Base-by-base conservation (phyloP, 2,113 vertebrate species). In the Sander lucioperca region DNA sequence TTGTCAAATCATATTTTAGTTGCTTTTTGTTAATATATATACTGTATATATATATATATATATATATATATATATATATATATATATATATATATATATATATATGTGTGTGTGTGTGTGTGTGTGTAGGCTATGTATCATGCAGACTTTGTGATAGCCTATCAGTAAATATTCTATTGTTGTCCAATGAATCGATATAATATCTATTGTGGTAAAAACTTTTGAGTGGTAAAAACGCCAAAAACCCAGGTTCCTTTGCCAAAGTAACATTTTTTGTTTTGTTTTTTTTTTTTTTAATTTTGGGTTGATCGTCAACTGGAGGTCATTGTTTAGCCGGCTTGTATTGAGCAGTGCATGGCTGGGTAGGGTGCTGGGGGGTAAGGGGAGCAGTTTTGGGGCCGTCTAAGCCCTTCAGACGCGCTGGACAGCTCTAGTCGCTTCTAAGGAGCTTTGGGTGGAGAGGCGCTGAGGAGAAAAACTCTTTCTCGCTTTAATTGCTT, bases 401-500 rank as follows among this genome's bases (percentile, higher is more conserved):
- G 93, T 96, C 95, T 96, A 96, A 97, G 95, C 95, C 95, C 94
- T 93, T 96, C 96, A 96, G 96, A 96, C 93, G 96, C 94, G 95
- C 96, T 95, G 96, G 96, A 96, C 96, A 96, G 95, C 96, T 91
- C 91, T 93, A 95, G 95, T 93, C 94, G 94, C 95, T 93, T 93
- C 96, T 97, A 96, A 97, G 96, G 95, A 96, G 96, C 95, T 97
- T 97, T 97, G 94, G 96, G 96, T 96, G 88, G 96, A 96, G 93
- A 96, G 95, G 96, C 95, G 95, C 95, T 95, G 95, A 96, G 97
- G 96, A 96, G 96, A 97, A 94, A 97, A 94, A 97, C 96, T 96
- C 96, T 96, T 97, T 96, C 96, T 97, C 96, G 96, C 96, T 97
- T 97, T 98, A 97, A 97, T 97, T 97, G 96, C 96, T 97, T 97